phyloP scores from a whole-genome alignment of 23 tunicate genomes.

The Halocynthia aurantium region DNA sequence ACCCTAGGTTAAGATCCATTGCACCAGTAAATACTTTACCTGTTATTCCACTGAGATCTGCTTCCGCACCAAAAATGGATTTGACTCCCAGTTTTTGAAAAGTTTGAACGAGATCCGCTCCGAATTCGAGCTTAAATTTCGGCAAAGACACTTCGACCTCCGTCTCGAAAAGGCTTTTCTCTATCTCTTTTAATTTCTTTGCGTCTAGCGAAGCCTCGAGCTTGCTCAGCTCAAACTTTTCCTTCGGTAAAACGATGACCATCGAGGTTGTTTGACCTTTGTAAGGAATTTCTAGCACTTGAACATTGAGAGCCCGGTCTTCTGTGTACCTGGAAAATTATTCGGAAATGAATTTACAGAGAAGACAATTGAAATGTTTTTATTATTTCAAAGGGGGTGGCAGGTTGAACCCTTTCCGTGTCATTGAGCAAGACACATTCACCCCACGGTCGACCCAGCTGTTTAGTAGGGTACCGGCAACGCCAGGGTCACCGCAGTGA shows the following conservation, averaged over 20 bases:
- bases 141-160: constrained; percentile 44
- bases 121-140: constrained; percentile 45
- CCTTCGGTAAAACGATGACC: constrained; percentile 46
- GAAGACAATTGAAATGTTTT: too few relatives aligned
- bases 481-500: too few relatives aligned
- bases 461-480: too few relatives aligned
- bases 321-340: neutral
- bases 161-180: constrained; percentile 4
- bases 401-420: too few relatives aligned
- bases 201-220: constrained; percentile 22
- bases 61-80: constrained; percentile 36
- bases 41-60: constrained; percentile 39
- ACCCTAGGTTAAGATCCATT: neutral
- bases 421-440: too few relatives aligned
- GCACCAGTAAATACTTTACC: neutral
- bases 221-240: constrained; percentile 30
- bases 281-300: constrained; percentile 53
- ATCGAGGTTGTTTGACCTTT: constrained; percentile 36
- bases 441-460: too few relatives aligned
- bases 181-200: constrained; percentile 15
- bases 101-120: constrained; percentile 13
- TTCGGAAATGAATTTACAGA: too few relatives aligned
- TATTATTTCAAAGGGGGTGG: too few relatives aligned
- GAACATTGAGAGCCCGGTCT: constrained; percentile 32
- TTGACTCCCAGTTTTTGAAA: constrained; percentile 34